These are phyloP conservation scores for Grapholita molesta DNA, from an alignment of 1,140 invertebrate species.

Conservation along the genomic window DNA sequence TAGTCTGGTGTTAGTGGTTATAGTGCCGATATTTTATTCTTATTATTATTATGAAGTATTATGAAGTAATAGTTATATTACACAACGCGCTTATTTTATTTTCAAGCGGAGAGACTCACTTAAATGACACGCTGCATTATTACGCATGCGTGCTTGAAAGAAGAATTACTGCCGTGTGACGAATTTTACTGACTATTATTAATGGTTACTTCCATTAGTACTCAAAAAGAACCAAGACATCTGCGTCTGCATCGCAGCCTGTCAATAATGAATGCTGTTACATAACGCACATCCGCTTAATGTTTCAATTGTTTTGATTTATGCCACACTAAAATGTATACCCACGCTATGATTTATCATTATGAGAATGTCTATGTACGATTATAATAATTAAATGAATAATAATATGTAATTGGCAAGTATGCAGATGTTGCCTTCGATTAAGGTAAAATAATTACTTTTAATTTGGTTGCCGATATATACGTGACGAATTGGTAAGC, in stretches of 20 bases:
- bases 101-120: not conserved
- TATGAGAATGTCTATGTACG: no score
- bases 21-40: no score
- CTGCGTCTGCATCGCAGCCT: not conserved
- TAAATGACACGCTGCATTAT: not conserved
- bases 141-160: not conserved
- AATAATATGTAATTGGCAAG: no score
- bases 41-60: no score
- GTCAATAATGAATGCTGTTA: not conserved
- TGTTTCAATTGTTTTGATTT: not conserved
- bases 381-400: no score
- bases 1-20: no score
- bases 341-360: no score
- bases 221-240: not conserved
- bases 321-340: not conserved
- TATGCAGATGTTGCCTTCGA: no score
- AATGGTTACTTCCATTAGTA: conserved; percentile 13
- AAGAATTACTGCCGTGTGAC: not conserved
- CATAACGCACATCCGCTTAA: not conserved
- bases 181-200: not conserved
- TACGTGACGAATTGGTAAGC: no score
- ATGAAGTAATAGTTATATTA: no score
- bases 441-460: no score
- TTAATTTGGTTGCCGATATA: no score
- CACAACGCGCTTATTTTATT: not conserved